Conservation (phyloP, 2,113 vertebrate species). For the Sander vitreus region DNA sequence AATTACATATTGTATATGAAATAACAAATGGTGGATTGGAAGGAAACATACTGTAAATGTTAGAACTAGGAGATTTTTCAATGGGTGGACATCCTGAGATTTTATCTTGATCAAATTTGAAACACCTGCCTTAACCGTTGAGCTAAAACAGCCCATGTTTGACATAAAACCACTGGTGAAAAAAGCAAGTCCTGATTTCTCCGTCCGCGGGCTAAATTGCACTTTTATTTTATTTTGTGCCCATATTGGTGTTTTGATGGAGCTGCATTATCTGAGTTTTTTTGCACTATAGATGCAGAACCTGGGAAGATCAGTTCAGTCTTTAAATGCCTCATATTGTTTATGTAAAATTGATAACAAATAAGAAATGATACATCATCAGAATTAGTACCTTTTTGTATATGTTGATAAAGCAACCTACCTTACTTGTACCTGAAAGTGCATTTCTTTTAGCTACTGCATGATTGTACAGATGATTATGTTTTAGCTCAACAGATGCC, state of each 20-base stretch:
- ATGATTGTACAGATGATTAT: slow-evolving; percentile 21
- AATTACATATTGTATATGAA: slow-evolving; percentile 2
- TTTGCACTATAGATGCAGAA: slow-evolving; percentile 45
- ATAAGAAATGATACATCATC: slow-evolving; percentile 5
- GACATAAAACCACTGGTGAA: neutral
- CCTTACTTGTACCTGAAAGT: neutral
- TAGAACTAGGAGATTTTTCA: neutral
- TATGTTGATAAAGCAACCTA: neutral
- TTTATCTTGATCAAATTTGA: neutral
- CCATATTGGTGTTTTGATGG: neutral
- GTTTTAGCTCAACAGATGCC: slow-evolving; percentile 32
- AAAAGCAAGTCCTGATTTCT: neutral
- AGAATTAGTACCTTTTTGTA: neutral
- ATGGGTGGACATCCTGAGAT: neutral
- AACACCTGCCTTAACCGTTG: neutral
- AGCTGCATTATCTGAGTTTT: neutral
- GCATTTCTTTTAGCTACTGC: neutral
- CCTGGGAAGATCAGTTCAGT: neutral
- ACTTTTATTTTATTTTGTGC: slow-evolving; percentile 50
- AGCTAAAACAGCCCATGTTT: neutral
- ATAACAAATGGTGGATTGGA: neutral
- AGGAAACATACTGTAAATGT: neutral
- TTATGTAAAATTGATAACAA: neutral
- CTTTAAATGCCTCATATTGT: slow-evolving; percentile 27
- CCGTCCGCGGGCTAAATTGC: slow-evolving; percentile 20